phyloP scores from a whole-genome alignment of 2,113 vertebrate species.

The Maylandia zebra region DNA sequence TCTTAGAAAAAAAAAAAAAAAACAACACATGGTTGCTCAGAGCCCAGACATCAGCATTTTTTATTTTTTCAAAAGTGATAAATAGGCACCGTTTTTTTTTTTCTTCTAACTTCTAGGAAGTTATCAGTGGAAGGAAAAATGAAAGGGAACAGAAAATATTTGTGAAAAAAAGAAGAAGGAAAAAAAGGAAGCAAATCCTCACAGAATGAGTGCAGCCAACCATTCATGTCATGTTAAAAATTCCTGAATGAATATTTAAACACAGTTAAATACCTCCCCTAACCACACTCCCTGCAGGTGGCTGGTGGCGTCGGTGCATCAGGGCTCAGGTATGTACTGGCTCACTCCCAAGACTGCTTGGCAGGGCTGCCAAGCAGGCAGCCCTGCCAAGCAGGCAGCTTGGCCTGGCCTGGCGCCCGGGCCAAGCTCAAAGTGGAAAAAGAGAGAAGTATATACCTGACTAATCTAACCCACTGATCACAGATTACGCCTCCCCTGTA shows the following conservation, averaged over 20 bases:
- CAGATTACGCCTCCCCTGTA: neutral
- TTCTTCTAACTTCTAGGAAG: neutral
- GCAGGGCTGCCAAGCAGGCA: no score
- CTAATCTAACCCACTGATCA: neutral
- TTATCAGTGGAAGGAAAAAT: neutral
- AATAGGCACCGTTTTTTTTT: neutral
- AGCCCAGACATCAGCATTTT: neutral
- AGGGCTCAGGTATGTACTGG: neutral
- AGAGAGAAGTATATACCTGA: neutral
- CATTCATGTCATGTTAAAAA: neutral
- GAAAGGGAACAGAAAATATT: neutral
- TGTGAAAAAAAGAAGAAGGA: fast-evolving
- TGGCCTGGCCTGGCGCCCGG: neutral
- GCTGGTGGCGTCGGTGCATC: neutral
- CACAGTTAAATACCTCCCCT: neutral
- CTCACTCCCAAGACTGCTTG: no score
- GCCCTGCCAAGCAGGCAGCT: no score
- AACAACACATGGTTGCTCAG: neutral
- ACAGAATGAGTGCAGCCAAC: neutral
- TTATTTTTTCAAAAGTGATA: neutral
- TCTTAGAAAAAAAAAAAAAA: neutral
- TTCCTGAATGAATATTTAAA: neutral
- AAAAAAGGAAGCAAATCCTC: neutral
- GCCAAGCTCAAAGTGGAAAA: neutral
- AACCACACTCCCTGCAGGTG: neutral